Conservation (phyloP, 2,797 vertebrate genomes). For the Myoxocephalus aenaeus region DNA sequence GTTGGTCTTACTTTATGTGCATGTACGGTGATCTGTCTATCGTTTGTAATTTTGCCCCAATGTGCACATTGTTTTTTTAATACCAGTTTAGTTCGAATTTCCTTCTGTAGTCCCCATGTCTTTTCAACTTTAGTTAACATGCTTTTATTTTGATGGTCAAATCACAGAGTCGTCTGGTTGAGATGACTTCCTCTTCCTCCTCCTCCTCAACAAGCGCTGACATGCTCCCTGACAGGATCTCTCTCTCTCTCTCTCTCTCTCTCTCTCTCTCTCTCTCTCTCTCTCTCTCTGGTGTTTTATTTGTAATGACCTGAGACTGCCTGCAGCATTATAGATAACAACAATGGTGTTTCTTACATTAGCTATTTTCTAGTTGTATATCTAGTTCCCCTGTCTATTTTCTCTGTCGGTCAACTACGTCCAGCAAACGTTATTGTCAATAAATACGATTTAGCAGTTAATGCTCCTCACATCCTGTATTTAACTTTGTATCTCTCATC, state of each 20-base stretch:
- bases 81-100: not conserved
- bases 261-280: not conserved
- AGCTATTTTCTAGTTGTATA: not conserved
- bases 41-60: too few relatives aligned
- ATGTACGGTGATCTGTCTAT: too few relatives aligned
- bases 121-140: not conserved
- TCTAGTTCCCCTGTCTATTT: not conserved
- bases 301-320: not conserved
- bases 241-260: not conserved
- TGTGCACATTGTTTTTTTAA: not conserved
- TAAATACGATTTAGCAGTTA: not conserved
- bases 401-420: not conserved
- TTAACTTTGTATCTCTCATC: slow-evolving; percentile 9
- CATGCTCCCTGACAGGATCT: slow-evolving; percentile 69
- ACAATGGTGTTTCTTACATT: not conserved
- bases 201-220: slow-evolving; percentile 78
- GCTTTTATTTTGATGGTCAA: slow-evolving; percentile 53
- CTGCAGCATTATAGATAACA: too few relatives aligned
- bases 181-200: slow-evolving; percentile 11
- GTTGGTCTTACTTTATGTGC: not conserved
- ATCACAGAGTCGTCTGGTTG: rapidly evolving
- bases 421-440: not conserved
- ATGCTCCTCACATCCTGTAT: not conserved
- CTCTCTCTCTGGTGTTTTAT: not conserved
- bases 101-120: not conserved